Evolutionary conservation across 2,797 vertebrate genomes (phyloP).

Genomic region (Phalloptychus januarius): DNA sequence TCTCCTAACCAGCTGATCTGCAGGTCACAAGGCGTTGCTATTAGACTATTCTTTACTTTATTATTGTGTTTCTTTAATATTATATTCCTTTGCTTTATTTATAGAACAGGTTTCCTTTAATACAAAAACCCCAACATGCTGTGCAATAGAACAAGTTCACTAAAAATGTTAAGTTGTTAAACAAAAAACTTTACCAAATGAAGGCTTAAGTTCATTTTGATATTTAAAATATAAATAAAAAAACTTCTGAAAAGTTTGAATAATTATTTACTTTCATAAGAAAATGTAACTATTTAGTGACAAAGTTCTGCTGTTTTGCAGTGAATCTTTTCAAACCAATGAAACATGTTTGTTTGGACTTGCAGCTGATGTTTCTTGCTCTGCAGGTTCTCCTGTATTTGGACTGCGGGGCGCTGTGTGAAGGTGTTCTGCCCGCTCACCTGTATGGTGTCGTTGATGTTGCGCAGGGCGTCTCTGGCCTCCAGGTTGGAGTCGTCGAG

Average conservation of each 20-base stretch:
- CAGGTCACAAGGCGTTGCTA: neutral
- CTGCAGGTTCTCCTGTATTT: too few relatives aligned
- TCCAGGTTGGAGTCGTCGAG: constrained; percentile 90
- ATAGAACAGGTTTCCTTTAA: neutral
- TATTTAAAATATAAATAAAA: neutral
- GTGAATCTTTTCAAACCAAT: neutral
- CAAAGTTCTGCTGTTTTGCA: neutral
- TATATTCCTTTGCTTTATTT: neutral
- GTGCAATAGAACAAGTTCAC: too few relatives aligned
- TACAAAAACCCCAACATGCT: too few relatives aligned
- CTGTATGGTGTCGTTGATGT: constrained; percentile 93
- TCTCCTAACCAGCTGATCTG: neutral
- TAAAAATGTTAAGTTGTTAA: neutral
- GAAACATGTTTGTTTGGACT: neutral
- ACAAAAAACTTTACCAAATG: neutral
- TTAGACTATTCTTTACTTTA: neutral
- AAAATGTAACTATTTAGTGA: neutral
- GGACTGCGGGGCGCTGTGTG: neutral
- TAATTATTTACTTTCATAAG: neutral
- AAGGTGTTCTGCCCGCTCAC: constrained; percentile 83
- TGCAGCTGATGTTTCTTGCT: too few relatives aligned
- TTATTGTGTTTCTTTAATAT: neutral
- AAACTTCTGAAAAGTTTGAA: neutral
- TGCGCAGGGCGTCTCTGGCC: constrained; percentile 89
- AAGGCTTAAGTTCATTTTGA: neutral